Conservation (phyloP, 2,113 vertebrate species). For the Heteronetta atricapilla region DNA sequence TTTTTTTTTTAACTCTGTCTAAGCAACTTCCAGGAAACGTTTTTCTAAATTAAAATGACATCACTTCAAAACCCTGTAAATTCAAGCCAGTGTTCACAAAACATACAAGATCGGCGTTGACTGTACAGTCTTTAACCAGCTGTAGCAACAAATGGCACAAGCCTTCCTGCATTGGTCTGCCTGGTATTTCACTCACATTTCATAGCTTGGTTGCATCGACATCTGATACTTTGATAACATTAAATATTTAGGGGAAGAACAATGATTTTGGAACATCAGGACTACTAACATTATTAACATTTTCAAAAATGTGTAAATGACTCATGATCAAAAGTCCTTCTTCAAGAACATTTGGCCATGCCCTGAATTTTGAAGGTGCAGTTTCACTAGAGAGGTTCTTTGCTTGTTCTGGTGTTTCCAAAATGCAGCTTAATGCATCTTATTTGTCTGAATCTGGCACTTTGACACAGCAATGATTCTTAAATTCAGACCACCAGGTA, state of each 20-base stretch:
- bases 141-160: background rate
- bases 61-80: background rate
- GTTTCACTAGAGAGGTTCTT: background rate
- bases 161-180: background rate
- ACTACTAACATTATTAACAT: background rate
- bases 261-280: background rate
- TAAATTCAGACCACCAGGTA: background rate
- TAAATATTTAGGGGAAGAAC: background rate
- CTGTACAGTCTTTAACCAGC: background rate
- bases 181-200: background rate
- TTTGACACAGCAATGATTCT: background rate
- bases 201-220: background rate
- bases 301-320: background rate
- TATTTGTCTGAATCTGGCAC: background rate
- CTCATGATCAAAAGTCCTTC: background rate
- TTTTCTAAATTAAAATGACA: slow-evolving; percentile 29
- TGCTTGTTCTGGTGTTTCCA: background rate
- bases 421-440: background rate
- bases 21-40: background rate
- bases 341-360: background rate
- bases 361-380: background rate
- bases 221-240: background rate
- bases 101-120: background rate
- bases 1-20: background rate
- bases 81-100: background rate